These are phyloP conservation scores for Ceyx margarethae DNA, from an alignment of 2,113 vertebrate genomes.

Conservation along the genomic window DNA sequence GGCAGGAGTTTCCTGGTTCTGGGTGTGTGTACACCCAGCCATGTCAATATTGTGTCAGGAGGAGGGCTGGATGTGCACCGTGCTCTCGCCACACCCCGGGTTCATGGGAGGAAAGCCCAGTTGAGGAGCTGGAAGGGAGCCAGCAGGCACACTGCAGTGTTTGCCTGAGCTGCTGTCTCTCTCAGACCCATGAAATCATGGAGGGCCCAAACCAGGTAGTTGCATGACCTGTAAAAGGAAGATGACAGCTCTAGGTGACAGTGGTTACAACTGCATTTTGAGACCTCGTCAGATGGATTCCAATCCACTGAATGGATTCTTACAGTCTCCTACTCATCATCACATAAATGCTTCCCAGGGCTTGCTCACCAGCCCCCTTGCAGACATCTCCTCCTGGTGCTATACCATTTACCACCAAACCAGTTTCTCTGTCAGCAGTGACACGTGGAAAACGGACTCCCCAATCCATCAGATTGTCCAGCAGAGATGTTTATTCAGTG, in stretches of 20 bases:
- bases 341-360: fast-evolving
- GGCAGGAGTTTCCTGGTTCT: not conserved
- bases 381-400: not conserved
- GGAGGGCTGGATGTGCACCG: not conserved
- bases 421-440: not conserved
- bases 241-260: not conserved
- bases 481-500: too few species aligned
- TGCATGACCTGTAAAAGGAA: not conserved
- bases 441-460: too few species aligned
- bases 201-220: not conserved
- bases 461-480: too few species aligned
- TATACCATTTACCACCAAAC: not conserved
- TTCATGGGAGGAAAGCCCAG: slow-evolving; percentile 22
- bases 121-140: not conserved
- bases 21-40: not conserved
- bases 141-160: not conserved
- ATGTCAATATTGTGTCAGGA: slow-evolving; percentile 21
- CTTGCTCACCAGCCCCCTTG: not conserved
- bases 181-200: not conserved
- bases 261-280: not conserved
- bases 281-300: not conserved
- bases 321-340: not conserved
- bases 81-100: slow-evolving; percentile 8
- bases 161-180: not conserved
- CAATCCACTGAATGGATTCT: not conserved